Base-by-base conservation (phyloP, 2,888 invertebrate species). In the Drosophila putrida region DNA sequence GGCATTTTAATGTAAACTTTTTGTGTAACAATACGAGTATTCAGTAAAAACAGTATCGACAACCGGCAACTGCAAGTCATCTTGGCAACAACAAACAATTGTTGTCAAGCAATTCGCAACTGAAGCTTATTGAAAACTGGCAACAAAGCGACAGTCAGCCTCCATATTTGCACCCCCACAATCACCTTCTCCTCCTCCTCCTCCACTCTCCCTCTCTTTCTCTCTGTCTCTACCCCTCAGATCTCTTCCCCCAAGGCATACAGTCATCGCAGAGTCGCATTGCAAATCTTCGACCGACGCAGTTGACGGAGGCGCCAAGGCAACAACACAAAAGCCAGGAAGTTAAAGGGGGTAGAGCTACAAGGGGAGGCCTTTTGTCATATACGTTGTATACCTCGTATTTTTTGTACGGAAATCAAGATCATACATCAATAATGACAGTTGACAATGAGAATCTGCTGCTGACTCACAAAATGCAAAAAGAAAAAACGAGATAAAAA, bases 401-500 rank as follows among this genome's bases (percentile, higher is more conserved):
- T n/a, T 41, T n/a, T 41, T 54, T 61, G 60, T 74, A 46, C 68
- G 65, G 81, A 76, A 84, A 84, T 82, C 86, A 78, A 89, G 88
- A 88, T 83, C 87, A 77, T 85, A 74, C 89, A 87, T 89, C 89
- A 89, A 87, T 83, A 87, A 86, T 81, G 83, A 79, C 83, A 80
- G 67, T 69, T 77, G 76, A 88, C 87, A 87, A 85, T 85, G 78
- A 72, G 44, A 74, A 69, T 51, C 68, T 66, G 71, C 38, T 61
- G 62, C 54, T 54, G 83, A 67, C 68, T 82, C 88, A 59, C 57
- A 57, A 13, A 74, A 72, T 60, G 74, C 53, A 84, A 73, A 82
- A 70, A 82, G 6, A 31, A 55, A 43, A 46, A 64, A 28, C 41
- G 44, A 51, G 31, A 20, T 47, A 28, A 59, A 59, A 60, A 43